These are phyloP conservation scores for Cotesia typhae DNA, from an alignment of 1,140 invertebrate species.

Conservation along the genomic window DNA sequence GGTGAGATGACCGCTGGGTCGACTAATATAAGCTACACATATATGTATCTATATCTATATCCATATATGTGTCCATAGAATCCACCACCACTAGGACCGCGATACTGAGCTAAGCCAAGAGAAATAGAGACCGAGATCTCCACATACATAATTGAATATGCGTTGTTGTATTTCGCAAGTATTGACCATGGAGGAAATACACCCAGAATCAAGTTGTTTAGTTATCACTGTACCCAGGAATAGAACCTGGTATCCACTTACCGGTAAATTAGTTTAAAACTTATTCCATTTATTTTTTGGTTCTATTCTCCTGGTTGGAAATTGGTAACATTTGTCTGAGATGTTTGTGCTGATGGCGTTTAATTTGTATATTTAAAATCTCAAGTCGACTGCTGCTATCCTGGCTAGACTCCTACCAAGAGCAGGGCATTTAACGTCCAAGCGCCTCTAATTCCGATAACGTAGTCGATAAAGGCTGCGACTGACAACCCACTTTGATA, in stretches of 20 bases:
- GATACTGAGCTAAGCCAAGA: too few relatives aligned
- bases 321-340: too few relatives aligned
- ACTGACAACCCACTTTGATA: constrained; percentile 60
- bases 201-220: too few relatives aligned
- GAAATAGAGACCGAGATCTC: too few relatives aligned
- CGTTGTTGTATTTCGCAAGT: not conserved
- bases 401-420: not conserved
- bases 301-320: too few relatives aligned
- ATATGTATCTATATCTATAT: not conserved
- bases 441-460: constrained; percentile 45
- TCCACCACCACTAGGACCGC: too few relatives aligned
- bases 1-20: constrained; percentile 6
- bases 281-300: too few relatives aligned
- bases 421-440: constrained; percentile 18
- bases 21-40: constrained; percentile 3
- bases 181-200: not conserved
- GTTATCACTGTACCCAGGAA: too few relatives aligned
- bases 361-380: constrained; percentile 5
- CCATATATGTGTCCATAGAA: not conserved
- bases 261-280: too few relatives aligned
- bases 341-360: too few relatives aligned
- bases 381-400: not conserved
- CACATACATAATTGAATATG: constrained; percentile 9
- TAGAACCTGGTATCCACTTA: too few relatives aligned
- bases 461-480: constrained; percentile 55